Evolutionary conservation across 1,140 invertebrate genomes (phyloP).

Genomic region (Micrasema minimum): DNA sequence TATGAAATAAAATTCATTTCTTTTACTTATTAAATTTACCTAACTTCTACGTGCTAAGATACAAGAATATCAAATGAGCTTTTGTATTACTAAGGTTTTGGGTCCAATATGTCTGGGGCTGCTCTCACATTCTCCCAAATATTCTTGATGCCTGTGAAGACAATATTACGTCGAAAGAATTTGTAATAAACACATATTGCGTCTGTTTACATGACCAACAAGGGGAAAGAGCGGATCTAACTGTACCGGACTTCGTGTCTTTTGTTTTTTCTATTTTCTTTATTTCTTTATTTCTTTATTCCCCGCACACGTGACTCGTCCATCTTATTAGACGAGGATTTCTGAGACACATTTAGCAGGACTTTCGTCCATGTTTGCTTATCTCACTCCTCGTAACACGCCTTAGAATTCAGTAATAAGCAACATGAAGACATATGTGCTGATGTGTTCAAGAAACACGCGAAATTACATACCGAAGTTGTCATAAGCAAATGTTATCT

Average conservation of each 20-base stretch:
- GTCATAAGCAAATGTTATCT: too few relatives aligned
- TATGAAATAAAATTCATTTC: too few relatives aligned
- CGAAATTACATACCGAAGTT: too few relatives aligned
- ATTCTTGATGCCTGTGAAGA: slow-evolving; percentile 26
- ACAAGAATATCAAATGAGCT: too few relatives aligned
- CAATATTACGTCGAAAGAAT: slow-evolving; percentile 21
- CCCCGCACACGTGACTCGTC: slow-evolving; percentile 35
- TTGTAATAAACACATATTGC: slow-evolving; percentile 50
- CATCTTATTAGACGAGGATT: slow-evolving; percentile 24
- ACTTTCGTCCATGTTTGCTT: slow-evolving; percentile 10
- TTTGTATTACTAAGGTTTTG: too few relatives aligned
- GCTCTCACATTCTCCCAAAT: background rate
- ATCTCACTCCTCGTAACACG: slow-evolving; percentile 9
- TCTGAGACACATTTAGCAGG: slow-evolving; percentile 16
- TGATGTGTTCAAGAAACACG: slow-evolving; percentile 1
- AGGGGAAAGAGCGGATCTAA: slow-evolving; percentile 42
- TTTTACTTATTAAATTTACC: too few relatives aligned
- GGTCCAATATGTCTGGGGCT: slow-evolving; percentile 4
- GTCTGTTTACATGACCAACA: slow-evolving; percentile 28
- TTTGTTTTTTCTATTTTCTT: slow-evolving; percentile 12
- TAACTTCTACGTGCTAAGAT: too few relatives aligned
- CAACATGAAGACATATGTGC: slow-evolving; percentile 6
- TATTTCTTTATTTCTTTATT: slow-evolving; percentile 27
- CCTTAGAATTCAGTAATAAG: background rate
- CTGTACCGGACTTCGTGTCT: slow-evolving; percentile 22